A percentile compares a stretch with the other conserved stretches of the same genome.
These are phyloP conservation scores for Ophion ellenae DNA, from an alignment of 2,888 invertebrate genomes.

Conservation along the genomic window DNA sequence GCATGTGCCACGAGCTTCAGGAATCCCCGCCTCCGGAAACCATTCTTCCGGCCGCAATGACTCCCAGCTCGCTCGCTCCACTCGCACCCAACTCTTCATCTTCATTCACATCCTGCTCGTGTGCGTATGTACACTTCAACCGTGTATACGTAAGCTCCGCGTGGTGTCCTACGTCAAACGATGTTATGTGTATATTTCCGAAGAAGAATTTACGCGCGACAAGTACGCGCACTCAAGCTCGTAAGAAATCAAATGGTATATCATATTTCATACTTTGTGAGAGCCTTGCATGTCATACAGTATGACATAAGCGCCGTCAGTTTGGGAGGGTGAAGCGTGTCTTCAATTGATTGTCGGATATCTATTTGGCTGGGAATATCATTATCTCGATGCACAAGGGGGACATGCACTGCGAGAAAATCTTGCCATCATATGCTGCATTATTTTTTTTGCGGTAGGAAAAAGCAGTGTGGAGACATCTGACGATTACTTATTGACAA, in stretches of 20 bases:
- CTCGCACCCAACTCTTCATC: conserved; percentile 60
- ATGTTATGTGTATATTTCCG: conserved; percentile 29
- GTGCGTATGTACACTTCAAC: conserved; percentile 4
- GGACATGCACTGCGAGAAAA: neutral
- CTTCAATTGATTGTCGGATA: conserved; percentile 29
- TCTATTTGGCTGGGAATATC: neutral
- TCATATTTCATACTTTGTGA: conserved; percentile 42
- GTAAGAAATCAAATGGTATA: conserved; percentile 34
- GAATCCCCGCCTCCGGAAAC: conserved; percentile 80
- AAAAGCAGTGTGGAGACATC: no score
- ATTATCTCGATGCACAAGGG: neutral
- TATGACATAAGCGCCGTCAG: neutral
- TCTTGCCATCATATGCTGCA: neutral
- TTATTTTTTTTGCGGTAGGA: neutral
- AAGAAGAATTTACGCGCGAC: conserved; percentile 51
- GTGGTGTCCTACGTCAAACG: neutral
- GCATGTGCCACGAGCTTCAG: conserved; percentile 48
- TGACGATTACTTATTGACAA: no score
- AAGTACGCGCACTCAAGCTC: conserved; percentile 34
- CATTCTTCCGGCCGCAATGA: conserved; percentile 83
- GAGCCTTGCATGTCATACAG: neutral
- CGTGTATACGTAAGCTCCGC: neutral
- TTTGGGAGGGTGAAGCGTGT: neutral
- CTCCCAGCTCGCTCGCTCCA: conserved; percentile 72
- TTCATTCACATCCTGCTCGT: conserved; percentile 52